Conservation (phyloP, 2,113 vertebrate genomes). For the Turdus rufiventris region DNA sequence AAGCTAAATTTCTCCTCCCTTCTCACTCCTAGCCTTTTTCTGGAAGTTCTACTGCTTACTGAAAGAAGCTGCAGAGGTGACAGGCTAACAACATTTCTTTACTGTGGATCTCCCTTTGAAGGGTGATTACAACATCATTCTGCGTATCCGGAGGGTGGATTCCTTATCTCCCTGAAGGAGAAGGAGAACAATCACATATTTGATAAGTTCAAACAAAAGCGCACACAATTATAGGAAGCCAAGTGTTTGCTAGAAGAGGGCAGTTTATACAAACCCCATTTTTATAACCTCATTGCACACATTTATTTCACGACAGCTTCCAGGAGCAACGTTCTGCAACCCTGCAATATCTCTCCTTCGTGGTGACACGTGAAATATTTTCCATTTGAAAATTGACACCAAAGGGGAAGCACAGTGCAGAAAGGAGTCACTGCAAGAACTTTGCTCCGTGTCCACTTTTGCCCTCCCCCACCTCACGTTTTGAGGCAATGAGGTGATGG, state of each 20-base stretch:
- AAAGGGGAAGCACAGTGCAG: not conserved
- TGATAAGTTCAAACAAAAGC: constrained; percentile 62
- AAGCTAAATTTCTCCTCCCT: not conserved
- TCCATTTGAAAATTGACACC: not conserved
- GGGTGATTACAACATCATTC: constrained; percentile 37
- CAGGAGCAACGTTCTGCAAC: not conserved
- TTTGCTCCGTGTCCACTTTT: not conserved
- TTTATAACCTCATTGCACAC: constrained; percentile 51
- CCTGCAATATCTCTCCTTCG: not conserved
- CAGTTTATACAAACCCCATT: constrained; percentile 58
- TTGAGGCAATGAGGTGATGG: not conserved
- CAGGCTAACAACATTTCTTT: constrained; percentile 23
- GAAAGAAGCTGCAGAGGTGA: not conserved
- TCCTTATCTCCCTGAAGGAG: constrained; percentile 61
- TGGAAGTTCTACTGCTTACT: not conserved
- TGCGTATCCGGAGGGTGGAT: constrained; percentile 57
- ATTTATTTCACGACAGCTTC: constrained; percentile 11
- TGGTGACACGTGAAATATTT: not conserved
- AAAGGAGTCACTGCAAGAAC: not conserved
- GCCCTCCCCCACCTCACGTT: not conserved
- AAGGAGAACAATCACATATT: constrained; percentile 57
- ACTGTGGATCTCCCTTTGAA: constrained; percentile 59
- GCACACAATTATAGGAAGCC: constrained; percentile 60
- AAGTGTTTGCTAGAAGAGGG: constrained; percentile 45
- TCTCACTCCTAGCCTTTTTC: not conserved